Evolutionary conservation across 2,113 vertebrate genomes (phyloP).

Genomic region (Cairina moschata): DNA sequence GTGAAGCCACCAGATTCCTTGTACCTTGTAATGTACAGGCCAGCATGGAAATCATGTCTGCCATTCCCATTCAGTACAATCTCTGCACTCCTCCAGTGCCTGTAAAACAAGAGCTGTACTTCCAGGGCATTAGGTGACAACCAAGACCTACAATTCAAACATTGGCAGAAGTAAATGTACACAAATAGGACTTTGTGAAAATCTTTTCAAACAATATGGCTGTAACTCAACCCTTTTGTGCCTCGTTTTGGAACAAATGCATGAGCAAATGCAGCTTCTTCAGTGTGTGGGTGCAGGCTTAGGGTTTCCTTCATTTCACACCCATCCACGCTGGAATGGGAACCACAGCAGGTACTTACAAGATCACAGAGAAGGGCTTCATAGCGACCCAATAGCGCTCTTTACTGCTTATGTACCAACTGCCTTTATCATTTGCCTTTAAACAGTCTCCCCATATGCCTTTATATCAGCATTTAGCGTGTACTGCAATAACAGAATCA

Average conservation of each 20-base stretch:
- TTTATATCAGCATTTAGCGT: background rate
- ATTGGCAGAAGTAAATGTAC: background rate
- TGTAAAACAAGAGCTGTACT: background rate
- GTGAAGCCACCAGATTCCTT: background rate
- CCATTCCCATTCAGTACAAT: fast-evolving
- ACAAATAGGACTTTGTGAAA: background rate
- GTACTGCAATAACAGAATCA: background rate
- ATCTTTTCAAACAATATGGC: background rate
- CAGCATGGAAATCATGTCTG: background rate
- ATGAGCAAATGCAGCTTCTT: background rate
- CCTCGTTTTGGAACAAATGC: background rate
- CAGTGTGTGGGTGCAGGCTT: background rate
- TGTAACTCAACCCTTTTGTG: background rate
- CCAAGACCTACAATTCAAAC: background rate
- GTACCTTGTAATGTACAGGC: background rate
- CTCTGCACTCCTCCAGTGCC: background rate
- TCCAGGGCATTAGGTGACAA: background rate
- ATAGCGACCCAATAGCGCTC: background rate
- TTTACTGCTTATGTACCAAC: background rate
- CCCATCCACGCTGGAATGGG: background rate
- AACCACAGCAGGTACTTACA: background rate
- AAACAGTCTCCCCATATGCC: background rate
- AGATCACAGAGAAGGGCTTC: background rate
- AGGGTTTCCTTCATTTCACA: background rate
- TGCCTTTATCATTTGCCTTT: background rate